A percentile compares a stretch with the other conserved stretches of the same genome.
phyloP scores from a whole-genome alignment of 64 coral and sea anemone species.

The Montipora efflorescens region DNA sequence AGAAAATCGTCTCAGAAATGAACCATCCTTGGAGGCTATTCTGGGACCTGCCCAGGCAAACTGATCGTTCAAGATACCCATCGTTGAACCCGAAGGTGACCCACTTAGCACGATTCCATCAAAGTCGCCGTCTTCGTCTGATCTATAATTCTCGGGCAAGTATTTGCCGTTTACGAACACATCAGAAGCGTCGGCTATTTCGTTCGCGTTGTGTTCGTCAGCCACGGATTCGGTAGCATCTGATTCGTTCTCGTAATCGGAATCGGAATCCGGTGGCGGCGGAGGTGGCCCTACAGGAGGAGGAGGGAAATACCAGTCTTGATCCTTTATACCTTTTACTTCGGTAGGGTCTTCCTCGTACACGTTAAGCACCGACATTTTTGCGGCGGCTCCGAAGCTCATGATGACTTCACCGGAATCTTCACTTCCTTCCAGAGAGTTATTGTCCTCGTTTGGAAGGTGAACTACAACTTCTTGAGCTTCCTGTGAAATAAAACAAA shows the following conservation, averaged over 20 bases:
- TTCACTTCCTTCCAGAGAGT: slow-evolving; percentile 29
- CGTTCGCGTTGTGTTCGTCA: neutral
- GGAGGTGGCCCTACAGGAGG: slow-evolving; percentile 9
- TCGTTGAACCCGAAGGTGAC: slow-evolving; percentile 14
- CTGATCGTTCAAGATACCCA: neutral
- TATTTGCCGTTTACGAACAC: neutral
- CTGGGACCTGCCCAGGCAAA: neutral
- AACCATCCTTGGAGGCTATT: neutral
- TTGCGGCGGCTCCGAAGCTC: neutral
- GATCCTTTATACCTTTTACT: neutral
- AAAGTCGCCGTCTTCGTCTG: slow-evolving; percentile 19
- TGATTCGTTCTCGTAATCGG: neutral
- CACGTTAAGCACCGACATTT: neutral
- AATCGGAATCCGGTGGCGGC: slow-evolving; percentile 19
- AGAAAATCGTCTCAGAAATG: neutral
- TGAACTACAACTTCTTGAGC: slow-evolving; percentile 47
- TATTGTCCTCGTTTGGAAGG: slow-evolving; percentile 25
- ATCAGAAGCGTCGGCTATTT: neutral
- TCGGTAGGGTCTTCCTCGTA: slow-evolving; percentile 1
- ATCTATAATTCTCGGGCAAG: neutral
- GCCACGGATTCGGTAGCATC: neutral
- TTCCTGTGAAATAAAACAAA: slow-evolving; percentile 18
- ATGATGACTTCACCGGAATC: neutral
- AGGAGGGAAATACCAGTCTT: neutral
- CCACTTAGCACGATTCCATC: neutral